Evolutionary conservation across 2,888 invertebrate species (phyloP), one percentile per base, ranked within the genome.

Genomic region (Agriopis leucophaearia): DNA sequence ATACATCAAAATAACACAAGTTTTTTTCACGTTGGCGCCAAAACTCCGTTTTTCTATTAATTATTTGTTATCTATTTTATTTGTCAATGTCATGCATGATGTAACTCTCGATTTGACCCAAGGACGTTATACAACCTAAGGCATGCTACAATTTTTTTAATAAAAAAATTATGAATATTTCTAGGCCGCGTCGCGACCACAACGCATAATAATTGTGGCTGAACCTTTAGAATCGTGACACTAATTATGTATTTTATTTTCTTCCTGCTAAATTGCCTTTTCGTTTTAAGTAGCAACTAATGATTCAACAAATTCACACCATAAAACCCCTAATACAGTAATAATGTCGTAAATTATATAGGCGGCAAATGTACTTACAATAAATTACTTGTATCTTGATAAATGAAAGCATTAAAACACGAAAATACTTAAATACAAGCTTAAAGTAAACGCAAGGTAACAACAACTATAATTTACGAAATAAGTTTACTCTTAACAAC

Each of bases 361-460:
- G n/a, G 38, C 15, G 40, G 38, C 59, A 48, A 15, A 56, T 35
- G 38, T 36, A 38, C 36, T 40, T 59, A 42, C 38, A 50, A 48
- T 59, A 50, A 50, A 50, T 59, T 50, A 50, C 61, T 27, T n/a
- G 12, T 13, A 52, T 61, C 44, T 52, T 61, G 52, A 61, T 61
- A 52, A 52, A 44, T 59, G 52, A 40, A 36, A 18, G 15, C 62
- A 62, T 62, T 62, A 54, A 50, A 52, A 54, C 54, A 54, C 45
- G 52, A 52, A 62, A 62, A 45, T 62, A 62, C 62, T 62, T 51
- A 44, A 60, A 52, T 54, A 61, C 16, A 36, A 27, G 54, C 18
- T 38, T 38, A 54, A 62, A 54, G 62, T 62, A 54, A 62, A 62
- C 54, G 62, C 54, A 62, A 62, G 62, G 62, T 54, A 54, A 61